A percentile compares a stretch with the other conserved stretches of the same genome.
These are phyloP conservation scores for Pollenia labialis DNA, from an alignment of 2,888 invertebrate genomes.

Conservation along the genomic window DNA sequence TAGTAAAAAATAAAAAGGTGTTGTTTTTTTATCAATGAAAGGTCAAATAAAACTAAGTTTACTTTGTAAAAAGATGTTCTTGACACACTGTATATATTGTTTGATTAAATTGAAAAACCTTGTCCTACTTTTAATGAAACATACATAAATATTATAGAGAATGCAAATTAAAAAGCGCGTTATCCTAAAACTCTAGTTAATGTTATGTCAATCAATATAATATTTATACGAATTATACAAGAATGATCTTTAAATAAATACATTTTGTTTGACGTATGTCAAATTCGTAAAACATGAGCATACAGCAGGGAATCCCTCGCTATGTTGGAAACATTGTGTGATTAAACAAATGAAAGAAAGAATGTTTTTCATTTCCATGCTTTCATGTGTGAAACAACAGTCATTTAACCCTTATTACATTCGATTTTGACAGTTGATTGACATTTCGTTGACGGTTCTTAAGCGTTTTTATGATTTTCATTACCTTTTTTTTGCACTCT, in stretches of 20 bases:
- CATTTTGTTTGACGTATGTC: background rate
- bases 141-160: too few species aligned
- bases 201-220: conserved; percentile 43
- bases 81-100: background rate
- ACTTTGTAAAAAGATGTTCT: too few species aligned
- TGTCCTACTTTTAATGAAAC: too few species aligned
- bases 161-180: background rate
- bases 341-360: conserved; percentile 1
- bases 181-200: conserved; percentile 9
- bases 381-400: conserved; percentile 40
- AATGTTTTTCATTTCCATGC: background rate
- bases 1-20: too few species aligned
- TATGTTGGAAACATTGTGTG: background rate
- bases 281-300: background rate
- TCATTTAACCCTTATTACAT: conserved; percentile 71
- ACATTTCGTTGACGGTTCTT: conserved; percentile 66
- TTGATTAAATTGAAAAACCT: background rate
- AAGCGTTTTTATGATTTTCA: conserved; percentile 53
- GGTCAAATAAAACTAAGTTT: too few species aligned
- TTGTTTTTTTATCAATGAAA: too few species aligned
- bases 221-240: conserved; percentile 24
- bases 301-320: conserved; percentile 5
- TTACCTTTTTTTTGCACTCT: conserved; percentile 31
- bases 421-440: conserved; percentile 71
- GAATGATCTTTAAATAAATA: conserved; percentile 36